These are phyloP conservation scores for Mamestra brassicae DNA, from an alignment of 2,888 invertebrate genomes.

Conservation along the genomic window DNA sequence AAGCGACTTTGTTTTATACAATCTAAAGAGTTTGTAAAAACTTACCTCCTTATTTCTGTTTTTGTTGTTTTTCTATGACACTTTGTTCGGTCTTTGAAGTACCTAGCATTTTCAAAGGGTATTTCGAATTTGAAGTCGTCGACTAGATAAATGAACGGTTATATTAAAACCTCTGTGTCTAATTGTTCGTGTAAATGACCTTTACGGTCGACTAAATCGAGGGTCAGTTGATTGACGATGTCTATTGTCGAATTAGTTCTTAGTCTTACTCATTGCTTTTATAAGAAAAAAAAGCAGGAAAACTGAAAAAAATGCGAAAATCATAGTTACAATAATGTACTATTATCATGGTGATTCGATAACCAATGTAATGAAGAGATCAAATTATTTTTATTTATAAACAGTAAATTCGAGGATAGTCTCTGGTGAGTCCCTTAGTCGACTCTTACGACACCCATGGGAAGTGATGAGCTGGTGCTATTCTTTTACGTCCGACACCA, in stretches of 20 bases:
- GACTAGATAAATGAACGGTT: slow-evolving; percentile 22
- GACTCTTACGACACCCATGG: too few relatives aligned
- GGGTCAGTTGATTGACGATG: slow-evolving; percentile 63
- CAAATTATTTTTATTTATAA: not conserved
- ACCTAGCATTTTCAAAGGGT: not conserved
- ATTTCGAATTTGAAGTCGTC: slow-evolving; percentile 6
- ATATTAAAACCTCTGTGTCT: slow-evolving; percentile 64
- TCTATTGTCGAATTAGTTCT: slow-evolving; percentile 60
- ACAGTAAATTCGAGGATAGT: not conserved
- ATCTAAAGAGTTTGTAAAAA: too few relatives aligned
- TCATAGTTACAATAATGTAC: not conserved
- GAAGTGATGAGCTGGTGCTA: too few relatives aligned
- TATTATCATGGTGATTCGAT: not conserved
- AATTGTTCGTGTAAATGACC: slow-evolving; percentile 79
- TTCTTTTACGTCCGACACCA: too few relatives aligned
- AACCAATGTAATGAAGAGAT: not conserved
- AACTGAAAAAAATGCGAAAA: not conserved
- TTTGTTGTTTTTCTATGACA: too few relatives aligned
- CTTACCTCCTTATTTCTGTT: too few relatives aligned
- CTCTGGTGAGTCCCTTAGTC: too few relatives aligned
- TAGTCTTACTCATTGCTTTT: slow-evolving; percentile 24
- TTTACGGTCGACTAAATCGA: slow-evolving; percentile 71
- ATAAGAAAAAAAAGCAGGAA: slow-evolving; percentile 24
- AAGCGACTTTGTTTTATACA: too few relatives aligned
- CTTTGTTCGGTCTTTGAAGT: not conserved